A percentile compares a stretch with the other conserved stretches of the same genome.
Evolutionary conservation across 2,797 vertebrate species (phyloP).

Genomic region (Takifugu ocellatus): DNA sequence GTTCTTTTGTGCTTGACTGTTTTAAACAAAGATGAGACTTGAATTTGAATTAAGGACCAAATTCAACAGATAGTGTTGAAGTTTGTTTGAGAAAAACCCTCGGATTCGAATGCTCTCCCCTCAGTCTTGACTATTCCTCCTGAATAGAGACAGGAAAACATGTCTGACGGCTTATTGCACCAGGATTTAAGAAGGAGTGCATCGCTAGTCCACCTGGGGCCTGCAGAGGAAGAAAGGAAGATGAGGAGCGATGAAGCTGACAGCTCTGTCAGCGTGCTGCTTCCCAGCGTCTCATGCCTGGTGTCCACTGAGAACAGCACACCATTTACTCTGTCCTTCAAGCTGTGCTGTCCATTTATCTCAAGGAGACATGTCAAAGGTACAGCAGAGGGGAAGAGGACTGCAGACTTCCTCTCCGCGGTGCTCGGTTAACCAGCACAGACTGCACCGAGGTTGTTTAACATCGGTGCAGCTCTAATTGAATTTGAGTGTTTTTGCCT

Average conservation of each 20-base stretch:
- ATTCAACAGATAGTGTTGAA: too few species aligned
- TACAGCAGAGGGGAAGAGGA: slow-evolving; percentile 64
- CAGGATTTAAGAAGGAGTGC: slow-evolving; percentile 32
- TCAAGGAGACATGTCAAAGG: slow-evolving; percentile 69
- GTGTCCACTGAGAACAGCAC: slow-evolving; percentile 44
- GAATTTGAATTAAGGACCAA: too few species aligned
- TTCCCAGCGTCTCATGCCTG: slow-evolving; percentile 42
- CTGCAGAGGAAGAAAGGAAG: slow-evolving; percentile 25
- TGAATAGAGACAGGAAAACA: too few species aligned
- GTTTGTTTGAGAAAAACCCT: too few species aligned
- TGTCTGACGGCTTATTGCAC: slow-evolving; percentile 19
- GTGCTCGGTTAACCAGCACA: neutral
- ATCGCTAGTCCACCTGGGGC: slow-evolving; percentile 46
- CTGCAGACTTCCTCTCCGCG: slow-evolving; percentile 38
- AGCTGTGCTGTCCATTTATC: slow-evolving; percentile 71
- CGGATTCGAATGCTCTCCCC: too few species aligned
- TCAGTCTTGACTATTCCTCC: too few species aligned
- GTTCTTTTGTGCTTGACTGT: slow-evolving; percentile 40
- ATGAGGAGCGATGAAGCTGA: slow-evolving; percentile 53
- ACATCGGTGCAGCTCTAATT: too few species aligned
- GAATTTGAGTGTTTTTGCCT: too few species aligned
- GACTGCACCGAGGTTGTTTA: neutral
- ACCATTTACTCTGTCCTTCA: slow-evolving; percentile 46
- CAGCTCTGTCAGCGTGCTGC: slow-evolving; percentile 38
- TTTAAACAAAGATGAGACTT: too few species aligned